Evolutionary conservation across 2,797 vertebrate species (phyloP).

Genomic region (Oryzias dopingdopingensis): DNA sequence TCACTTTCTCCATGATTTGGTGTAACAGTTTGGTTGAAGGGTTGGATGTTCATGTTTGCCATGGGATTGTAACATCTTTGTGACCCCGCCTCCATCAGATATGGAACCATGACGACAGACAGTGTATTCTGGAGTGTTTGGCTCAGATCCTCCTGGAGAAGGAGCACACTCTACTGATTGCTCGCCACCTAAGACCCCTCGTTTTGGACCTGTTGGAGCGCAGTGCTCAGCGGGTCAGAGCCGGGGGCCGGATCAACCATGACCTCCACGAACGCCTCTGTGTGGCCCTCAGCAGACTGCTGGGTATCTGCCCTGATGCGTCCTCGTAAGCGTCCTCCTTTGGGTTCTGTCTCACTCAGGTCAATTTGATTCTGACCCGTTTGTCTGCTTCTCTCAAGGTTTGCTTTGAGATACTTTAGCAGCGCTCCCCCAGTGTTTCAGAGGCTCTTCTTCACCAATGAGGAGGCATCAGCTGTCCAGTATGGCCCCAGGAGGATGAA

Average conservation of each 20-base stretch:
- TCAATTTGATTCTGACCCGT: background rate
- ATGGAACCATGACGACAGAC: conserved; percentile 92
- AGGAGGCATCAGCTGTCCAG: conserved; percentile 86
- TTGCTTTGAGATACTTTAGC: conserved; percentile 90
- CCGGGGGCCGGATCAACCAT: conserved; percentile 83
- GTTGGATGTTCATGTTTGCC: background rate
- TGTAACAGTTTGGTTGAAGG: too few relatives aligned
- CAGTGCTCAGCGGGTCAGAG: conserved; percentile 85
- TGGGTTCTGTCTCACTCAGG: background rate
- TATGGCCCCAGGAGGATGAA: conserved; percentile 95
- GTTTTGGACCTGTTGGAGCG: conserved; percentile 92
- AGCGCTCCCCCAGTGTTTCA: conserved; percentile 91
- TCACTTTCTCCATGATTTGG: too few relatives aligned
- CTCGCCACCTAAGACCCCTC: conserved; percentile 86
- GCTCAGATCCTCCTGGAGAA: conserved; percentile 90
- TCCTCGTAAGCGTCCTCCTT: conserved; percentile 83
- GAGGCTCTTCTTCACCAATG: conserved; percentile 92
- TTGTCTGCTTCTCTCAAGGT: conserved; percentile 70
- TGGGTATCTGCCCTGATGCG: conserved; percentile 86
- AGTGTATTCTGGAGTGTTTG: conserved; percentile 82
- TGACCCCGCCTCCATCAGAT: conserved; percentile 66
- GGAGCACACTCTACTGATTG: conserved; percentile 87
- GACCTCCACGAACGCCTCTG: conserved; percentile 94
- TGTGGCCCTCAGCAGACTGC: conserved; percentile 93
- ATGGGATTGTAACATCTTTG: too few relatives aligned